Evolutionary conservation across 2,113 vertebrate genomes (phyloP).

Genomic region (Pedetes capensis): DNA sequence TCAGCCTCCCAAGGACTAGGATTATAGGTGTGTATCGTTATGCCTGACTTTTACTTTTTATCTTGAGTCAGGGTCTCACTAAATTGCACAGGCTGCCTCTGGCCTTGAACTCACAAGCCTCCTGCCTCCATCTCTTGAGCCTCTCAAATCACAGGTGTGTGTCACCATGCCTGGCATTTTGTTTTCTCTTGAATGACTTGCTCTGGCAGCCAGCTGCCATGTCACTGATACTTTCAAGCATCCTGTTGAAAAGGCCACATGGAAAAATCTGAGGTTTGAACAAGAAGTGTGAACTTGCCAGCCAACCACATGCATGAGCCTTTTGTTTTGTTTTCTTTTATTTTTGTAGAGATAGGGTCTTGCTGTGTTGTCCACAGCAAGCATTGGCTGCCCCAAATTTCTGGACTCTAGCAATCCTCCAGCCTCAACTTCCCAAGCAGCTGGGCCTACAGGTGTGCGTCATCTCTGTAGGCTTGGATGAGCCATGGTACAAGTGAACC

Average conservation of each 20-base stretch:
- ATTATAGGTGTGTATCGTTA: too few relatives aligned
- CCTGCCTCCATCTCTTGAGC: too few relatives aligned
- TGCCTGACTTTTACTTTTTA: too few relatives aligned
- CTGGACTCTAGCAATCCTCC: not conserved
- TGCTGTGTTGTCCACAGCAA: not conserved
- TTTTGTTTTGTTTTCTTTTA: not conserved
- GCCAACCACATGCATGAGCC: not conserved
- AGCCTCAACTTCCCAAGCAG: not conserved
- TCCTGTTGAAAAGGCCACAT: not conserved
- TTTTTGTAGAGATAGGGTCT: not conserved
- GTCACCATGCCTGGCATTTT: too few relatives aligned
- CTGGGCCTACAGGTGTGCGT: not conserved
- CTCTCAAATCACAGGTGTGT: too few relatives aligned
- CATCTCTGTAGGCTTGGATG: not conserved
- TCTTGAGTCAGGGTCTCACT: too few relatives aligned
- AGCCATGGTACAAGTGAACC: not conserved
- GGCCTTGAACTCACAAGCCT: too few relatives aligned
- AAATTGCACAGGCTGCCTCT: too few relatives aligned
- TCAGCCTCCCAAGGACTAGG: too few relatives aligned
- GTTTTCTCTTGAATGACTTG: not conserved
- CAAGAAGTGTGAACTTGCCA: not conserved
- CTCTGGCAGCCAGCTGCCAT: not conserved
- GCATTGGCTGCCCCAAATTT: not conserved
- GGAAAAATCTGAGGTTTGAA: not conserved
- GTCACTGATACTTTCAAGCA: not conserved